Evolutionary conservation across 2,888 invertebrate genomes (phyloP).

Genomic region (Caenorhabditis parvicauda): DNA sequence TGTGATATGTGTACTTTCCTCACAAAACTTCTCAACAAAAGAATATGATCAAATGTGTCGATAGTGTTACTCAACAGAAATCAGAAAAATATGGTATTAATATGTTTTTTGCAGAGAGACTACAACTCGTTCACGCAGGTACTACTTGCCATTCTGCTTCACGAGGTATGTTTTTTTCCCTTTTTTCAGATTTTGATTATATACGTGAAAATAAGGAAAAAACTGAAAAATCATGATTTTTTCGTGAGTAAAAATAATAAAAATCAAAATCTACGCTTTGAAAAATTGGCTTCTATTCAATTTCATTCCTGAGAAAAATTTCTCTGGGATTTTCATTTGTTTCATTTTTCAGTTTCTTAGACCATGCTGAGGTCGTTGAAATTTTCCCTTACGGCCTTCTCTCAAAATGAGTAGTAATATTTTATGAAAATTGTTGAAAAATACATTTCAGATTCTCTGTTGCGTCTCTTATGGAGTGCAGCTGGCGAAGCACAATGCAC

Average conservation of each 20-base stretch:
- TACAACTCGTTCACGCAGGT: conserved; percentile 44
- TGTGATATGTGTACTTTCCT: too few relatives aligned
- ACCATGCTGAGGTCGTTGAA: too few relatives aligned
- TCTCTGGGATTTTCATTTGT: too few relatives aligned
- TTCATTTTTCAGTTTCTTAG: too few relatives aligned
- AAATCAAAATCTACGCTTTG: background rate
- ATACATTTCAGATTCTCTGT: conserved; percentile 43
- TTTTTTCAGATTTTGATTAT: background rate
- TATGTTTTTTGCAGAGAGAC: conserved; percentile 29
- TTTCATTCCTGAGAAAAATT: too few relatives aligned
- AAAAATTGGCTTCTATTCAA: background rate
- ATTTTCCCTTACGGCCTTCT: too few relatives aligned
- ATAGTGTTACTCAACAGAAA: too few relatives aligned
- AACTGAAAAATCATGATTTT: background rate
- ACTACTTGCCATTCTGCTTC: conserved; percentile 54
- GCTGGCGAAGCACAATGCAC: conserved; percentile 50
- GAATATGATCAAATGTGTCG: too few relatives aligned
- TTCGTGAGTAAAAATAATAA: background rate
- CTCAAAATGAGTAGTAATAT: too few relatives aligned
- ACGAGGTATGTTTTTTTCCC: conserved; percentile 32
- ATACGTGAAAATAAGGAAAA: background rate
- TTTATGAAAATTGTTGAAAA: too few relatives aligned
- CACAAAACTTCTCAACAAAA: too few relatives aligned
- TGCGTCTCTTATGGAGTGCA: conserved; percentile 55
- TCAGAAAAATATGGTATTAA: background rate